Conservation (phyloP, 35 echinoderm and acorn worm genomes). For the Strongylocentrotus purpuratus region DNA sequence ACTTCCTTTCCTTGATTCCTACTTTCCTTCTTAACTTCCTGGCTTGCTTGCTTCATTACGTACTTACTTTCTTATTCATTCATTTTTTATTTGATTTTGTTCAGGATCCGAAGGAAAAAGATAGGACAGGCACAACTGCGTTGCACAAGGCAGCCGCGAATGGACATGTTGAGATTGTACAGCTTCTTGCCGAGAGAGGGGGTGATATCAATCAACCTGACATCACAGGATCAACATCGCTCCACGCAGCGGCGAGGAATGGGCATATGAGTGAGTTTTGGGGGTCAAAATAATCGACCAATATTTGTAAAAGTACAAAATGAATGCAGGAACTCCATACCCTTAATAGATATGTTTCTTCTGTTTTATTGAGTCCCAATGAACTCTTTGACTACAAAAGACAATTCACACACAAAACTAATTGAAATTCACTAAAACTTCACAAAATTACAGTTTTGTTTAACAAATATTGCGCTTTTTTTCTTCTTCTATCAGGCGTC, state of each 20-base stretch:
- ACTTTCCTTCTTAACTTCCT: no score
- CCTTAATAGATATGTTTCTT: no score
- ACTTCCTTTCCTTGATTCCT: no score
- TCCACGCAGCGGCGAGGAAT: constrained; percentile 93
- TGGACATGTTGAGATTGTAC: constrained; percentile 75
- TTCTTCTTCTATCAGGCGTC: no score
- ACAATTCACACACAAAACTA: no score
- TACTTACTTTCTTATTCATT: not conserved
- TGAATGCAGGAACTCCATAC: no score
- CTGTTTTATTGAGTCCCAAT: no score
- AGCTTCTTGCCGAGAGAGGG: constrained; percentile 75
- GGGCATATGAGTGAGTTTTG: constrained; percentile 88
- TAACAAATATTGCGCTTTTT: no score
- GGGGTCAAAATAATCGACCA: not conserved
- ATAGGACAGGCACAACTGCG: constrained; percentile 69
- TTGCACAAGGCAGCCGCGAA: constrained; percentile 97
- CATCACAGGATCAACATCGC: constrained; percentile 80
- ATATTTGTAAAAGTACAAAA: not conserved
- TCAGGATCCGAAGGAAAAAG: constrained; percentile 77
- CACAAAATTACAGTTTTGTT: no score
- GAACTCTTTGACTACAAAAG: no score
- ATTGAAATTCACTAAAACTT: no score
- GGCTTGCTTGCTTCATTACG: not conserved
- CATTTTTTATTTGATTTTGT: not conserved
- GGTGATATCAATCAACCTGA: constrained; percentile 81